Base-by-base conservation (phyloP, 2,797 vertebrate species). In the Taeniopygia guttata region DNA sequence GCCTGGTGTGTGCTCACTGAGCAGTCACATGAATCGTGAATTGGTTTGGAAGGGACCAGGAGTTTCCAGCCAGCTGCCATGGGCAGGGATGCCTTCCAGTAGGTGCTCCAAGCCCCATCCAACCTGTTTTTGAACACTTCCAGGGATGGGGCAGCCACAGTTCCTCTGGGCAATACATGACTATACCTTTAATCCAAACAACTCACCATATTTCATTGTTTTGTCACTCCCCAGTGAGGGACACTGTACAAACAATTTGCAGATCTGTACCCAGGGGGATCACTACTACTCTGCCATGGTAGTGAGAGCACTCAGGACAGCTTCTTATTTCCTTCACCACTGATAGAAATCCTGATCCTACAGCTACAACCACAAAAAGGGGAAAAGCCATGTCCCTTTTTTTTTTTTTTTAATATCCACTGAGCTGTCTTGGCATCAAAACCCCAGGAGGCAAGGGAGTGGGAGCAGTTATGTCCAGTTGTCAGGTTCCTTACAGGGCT, bases 21-120 rank as follows among this genome's bases (percentile, higher is more conserved):
- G 63, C 2, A 1, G 10, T 21, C 69, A 23, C n/a, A 21, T 2
- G 42, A 67, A 30, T 29, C 1, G 0, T 25, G 2, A 4, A 15
- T 69, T 63, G 38, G 13, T 15, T 51, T 75, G 52, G 40, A 54
- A 90, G 26, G 29, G 25, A 32, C 10, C 38, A 27, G 42, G 23
- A 54, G 27, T 27, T 36, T 59, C 22, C 45, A 59, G 6, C 6
- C 45, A 26, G 5, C 58, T 52, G n/a, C 14, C 4, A 23, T 25
- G 10, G 11, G 32, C 23, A 87, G 38, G 38, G 23, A 45, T 5
- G 11, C 10, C 25, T 80, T 59, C 18, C 34, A 59, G 1, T 4
- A 26, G 25, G 6, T 59, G n/a, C 54, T 87, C n/a, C 25, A 30
- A 67, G 60, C 30, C 20, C 46, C 3, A 2, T 59, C n/a, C 54